Conservation (phyloP, 2,113 vertebrate genomes). For the Petaurus breviceps region DNA sequence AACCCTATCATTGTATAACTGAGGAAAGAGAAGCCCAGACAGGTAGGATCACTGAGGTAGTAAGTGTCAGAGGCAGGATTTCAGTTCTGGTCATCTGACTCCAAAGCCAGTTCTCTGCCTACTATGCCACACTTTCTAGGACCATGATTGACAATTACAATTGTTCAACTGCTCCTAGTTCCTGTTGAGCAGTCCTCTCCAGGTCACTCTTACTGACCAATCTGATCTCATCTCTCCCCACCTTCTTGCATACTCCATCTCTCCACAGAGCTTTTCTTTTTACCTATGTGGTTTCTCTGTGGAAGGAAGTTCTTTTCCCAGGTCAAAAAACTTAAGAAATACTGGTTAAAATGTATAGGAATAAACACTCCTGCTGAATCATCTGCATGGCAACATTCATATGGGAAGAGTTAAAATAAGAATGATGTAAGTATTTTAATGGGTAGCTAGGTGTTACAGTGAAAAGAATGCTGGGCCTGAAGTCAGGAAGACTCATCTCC, state of each 20-base stretch:
- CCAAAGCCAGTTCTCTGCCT: not conserved
- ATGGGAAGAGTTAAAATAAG: not conserved
- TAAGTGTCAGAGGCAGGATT: not conserved
- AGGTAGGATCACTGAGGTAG: not conserved
- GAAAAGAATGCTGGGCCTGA: no score
- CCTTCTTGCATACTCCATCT: not conserved
- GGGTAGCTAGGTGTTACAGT: no score
- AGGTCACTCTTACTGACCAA: not conserved
- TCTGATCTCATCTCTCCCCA: not conserved
- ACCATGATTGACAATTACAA: not conserved
- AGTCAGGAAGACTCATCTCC: no score
- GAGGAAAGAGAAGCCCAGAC: no score
- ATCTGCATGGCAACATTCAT: not conserved
- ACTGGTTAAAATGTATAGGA: not conserved
- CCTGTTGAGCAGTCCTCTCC: not conserved
- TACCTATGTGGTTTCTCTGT: not conserved
- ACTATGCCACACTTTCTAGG: not conserved
- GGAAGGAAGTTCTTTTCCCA: not conserved
- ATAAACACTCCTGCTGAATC: not conserved
- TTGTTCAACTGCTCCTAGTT: not conserved
- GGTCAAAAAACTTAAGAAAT: not conserved
- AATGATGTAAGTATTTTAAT: not conserved
- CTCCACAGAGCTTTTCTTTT: not conserved
- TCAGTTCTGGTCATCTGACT: constrained; percentile 14
- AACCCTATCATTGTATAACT: no score